Evolutionary conservation across 2,888 invertebrate species (phyloP), one percentile per base, ranked within the genome.

Genomic region (Epirrita christyi): DNA sequence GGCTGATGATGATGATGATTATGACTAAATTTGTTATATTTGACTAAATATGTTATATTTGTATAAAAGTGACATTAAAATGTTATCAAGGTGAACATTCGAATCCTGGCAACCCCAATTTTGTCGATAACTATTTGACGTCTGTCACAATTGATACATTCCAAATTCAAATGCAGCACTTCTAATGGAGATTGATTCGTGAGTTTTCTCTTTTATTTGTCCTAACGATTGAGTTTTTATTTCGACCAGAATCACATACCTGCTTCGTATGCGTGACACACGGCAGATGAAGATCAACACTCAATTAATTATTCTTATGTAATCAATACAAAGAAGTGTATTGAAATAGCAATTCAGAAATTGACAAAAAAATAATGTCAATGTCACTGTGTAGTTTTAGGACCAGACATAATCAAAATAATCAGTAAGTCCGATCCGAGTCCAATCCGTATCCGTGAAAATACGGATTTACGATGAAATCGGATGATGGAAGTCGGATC

Each of bases 241-340:
- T 61, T 55, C 37, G 60, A 14, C 43, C n/a, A 42, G 53, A 61
- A 54, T 57, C 53, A 49, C 66, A 49, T 68, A 59, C 60, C 57
- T 43, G 59, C 48, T 49, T 34, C 36, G 55, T 51, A 51, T 64
- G 70, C 70, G 66, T 70, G 70, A 53, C 51, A 58, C 63, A 70
- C 65, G 67, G 63, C 62, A 59, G 43, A 58, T 56, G 55, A 59
- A 61, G 66, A 63, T 64, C 54, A 59, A 63, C 52, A 57, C 48
- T 51, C 58, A 56, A 59, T 58, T 67, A 51, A 54, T 55, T 55
- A 52, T 58, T 45, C 50, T 53, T 56, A 60, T 47, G 66, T 61
- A 61, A 66, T 63, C 58, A 55, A 66, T 66, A 61, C 53, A 59
- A 50, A 55, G 52, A 53, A 47, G 51, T n/a, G n/a, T 59, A 44